Base-by-base conservation (phyloP, 1,140 invertebrate genomes). In the Drosophila sturtevanti region DNA sequence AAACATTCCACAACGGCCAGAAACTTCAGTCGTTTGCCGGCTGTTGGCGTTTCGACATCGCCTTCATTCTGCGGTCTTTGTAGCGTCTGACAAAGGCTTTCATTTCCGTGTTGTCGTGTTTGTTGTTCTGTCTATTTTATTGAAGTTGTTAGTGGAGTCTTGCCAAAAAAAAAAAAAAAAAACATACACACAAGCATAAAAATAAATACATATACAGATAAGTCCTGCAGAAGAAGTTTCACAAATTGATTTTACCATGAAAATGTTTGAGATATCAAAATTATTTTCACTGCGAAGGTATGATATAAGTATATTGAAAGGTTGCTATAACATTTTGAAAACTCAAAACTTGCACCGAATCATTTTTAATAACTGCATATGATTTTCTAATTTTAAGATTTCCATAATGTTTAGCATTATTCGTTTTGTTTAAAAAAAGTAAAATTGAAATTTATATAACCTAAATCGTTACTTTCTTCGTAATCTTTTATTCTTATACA, bases 201-300 rank as follows among this genome's bases (percentile, higher is more conserved):
- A 63, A 67, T 51, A 60, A 51, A 66, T 63, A 68, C n/a, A 68
- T 21, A 74, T 34, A 65, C 35, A 24, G 27, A 22, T 63, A 60
- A 62, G 48, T 68, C 56, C 44, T 48, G 11, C 51, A 37, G 1
- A 5, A 10, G 34, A 12, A 52, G 22, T 41, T 61, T 6, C 35
- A 37, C 37, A 37, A 44, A 59, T 27, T 76, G 11, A 31, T 16
- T 21, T 24, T 41, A 64, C 52, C 54, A 89, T 85, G 86, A 84
- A 82, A 85, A 89, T 91, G 90, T 91, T 91, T 58, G 90, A 91
- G 27, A 82, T 91, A 59, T 91, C 90, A 16, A 91, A 91, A 56
- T 41, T 91, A 27, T 91, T 91, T 71, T 85, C 90, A 12, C 54
- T 91, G 64, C 72, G 90, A 70, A 87, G 90, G 90, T 91, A 80